phyloP scores from a whole-genome alignment of 2,797 vertebrate species.

The Poeciliopsis presidionis region DNA sequence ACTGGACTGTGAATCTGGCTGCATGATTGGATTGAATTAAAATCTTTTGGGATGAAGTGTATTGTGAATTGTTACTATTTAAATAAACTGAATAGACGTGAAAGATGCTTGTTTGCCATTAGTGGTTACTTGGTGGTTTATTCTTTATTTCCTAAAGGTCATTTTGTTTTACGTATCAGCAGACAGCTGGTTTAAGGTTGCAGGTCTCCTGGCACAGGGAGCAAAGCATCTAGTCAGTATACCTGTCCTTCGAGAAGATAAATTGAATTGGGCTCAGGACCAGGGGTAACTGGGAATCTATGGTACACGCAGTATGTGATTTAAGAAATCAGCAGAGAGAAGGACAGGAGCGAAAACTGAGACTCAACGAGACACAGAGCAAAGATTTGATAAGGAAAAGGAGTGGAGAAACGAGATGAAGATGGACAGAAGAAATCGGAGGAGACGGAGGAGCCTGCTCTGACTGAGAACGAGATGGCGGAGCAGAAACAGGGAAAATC shows the following conservation, averaged over 20 bases:
- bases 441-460: background rate
- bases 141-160: conserved; percentile 6
- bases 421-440: conserved; percentile 19
- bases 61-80: background rate
- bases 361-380: conserved; percentile 1
- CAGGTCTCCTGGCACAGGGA: conserved; percentile 15
- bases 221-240: conserved; percentile 27
- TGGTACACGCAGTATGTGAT: conserved; percentile 9
- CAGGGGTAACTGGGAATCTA: conserved; percentile 45
- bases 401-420: conserved; percentile 28
- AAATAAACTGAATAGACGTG: background rate
- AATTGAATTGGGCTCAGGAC: conserved; percentile 61
- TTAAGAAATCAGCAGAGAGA: conserved; percentile 26
- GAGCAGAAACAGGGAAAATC: conserved; percentile 17
- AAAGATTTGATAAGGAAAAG: conserved; percentile 37
- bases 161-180: background rate
- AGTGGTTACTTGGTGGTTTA: background rate
- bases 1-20: background rate
- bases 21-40: background rate
- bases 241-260: conserved; percentile 56
- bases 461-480: conserved; percentile 15
- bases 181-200: conserved; percentile 6
- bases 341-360: background rate
- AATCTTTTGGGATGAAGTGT: background rate
- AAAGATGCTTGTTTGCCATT: background rate